phyloP scores from a whole-genome alignment of 2,888 invertebrate genomes.

The Rhodophaea formosa region DNA sequence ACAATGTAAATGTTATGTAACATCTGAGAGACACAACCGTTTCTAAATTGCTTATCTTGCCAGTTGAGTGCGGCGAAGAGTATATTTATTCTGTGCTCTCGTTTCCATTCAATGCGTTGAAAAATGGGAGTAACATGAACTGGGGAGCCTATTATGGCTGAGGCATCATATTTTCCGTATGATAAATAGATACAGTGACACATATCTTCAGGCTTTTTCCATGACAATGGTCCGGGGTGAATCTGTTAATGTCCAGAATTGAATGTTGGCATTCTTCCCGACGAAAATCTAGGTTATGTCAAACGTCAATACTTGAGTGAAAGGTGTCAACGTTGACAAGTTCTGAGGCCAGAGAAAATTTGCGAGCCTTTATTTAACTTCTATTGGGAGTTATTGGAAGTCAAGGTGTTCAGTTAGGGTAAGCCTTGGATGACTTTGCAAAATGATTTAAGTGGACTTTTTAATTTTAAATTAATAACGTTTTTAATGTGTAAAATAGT shows the following conservation, averaged over 20 bases:
- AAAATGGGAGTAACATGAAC: constrained; percentile 1
- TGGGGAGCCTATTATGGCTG: not conserved
- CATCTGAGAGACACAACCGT: not conserved
- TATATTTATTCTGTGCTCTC: not conserved
- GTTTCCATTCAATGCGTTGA: not conserved
- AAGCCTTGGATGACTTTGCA: too few relatives aligned
- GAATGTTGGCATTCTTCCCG: constrained; percentile 29
- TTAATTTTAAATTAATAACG: too few relatives aligned
- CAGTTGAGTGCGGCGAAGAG: not conserved
- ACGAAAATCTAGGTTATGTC: constrained; percentile 28
- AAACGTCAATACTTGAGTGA: constrained; percentile 21
- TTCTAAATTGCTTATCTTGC: not conserved
- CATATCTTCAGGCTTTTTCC: constrained; percentile 20
- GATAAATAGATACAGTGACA: constrained; percentile 15
- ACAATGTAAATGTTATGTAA: too few relatives aligned
- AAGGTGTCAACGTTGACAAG: not conserved
- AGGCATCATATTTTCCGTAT: constrained; percentile 13
- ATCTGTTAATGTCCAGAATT: constrained; percentile 22
- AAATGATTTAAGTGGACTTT: too few relatives aligned
- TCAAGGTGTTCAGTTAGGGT: too few relatives aligned
- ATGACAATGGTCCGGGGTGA: constrained; percentile 22
- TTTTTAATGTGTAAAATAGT: too few relatives aligned
- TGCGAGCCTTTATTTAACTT: too few relatives aligned
- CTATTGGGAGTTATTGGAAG: too few relatives aligned
- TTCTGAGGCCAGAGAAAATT: not conserved